Base-by-base conservation (phyloP, 1,140 invertebrate species). In the Physella acuta region DNA sequence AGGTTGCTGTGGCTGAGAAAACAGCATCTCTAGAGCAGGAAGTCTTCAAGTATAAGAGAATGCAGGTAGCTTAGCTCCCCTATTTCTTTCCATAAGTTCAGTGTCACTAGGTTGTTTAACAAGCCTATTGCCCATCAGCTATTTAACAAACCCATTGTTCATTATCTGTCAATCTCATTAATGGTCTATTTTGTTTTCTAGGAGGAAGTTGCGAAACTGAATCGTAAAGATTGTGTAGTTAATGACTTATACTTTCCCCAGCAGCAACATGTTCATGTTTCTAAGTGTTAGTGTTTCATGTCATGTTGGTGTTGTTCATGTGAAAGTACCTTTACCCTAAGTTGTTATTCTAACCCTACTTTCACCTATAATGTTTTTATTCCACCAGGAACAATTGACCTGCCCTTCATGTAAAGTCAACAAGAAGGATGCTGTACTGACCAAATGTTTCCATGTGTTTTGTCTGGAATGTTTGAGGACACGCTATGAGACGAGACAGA, bases 371-470 rank as follows among this genome's bases (percentile, higher is more conserved):
- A 60, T 49, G 58, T 60, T 33, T 65, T 65, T 62, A 62, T 36
- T 36, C 66, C 79, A 79, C n/a, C 76, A 88, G 87, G 97, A 99
- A 83, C 95, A 94, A 0, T 87, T 99, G 33, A 99, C 96, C 0
- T 99, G 98, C 87, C 96, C 97, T 3, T 98, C 96, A 0, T 99
- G 98, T 87, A 99, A 99, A 89, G 95, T 97, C 36, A 98, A 98
- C 84, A 90, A 94, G 65, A 99, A 99, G 86, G 97, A 99, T 87
- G 96, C 97, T 0, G 96, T 99, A 24, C 88, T 99, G 2, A 97
- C 94, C 34, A 99, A 99, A 87, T 99, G 98, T 87, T 99, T 98
- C 89, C 98, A 99, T 85, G 97, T 99, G 31, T 99, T 99, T 86
- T 99, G 98, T 85, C 97, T 95, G 87, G 96, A 99, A 82, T 99